Evolutionary conservation across 2,113 vertebrate species (phyloP).

Genomic region (Rhinopomastus cyanomelas): DNA sequence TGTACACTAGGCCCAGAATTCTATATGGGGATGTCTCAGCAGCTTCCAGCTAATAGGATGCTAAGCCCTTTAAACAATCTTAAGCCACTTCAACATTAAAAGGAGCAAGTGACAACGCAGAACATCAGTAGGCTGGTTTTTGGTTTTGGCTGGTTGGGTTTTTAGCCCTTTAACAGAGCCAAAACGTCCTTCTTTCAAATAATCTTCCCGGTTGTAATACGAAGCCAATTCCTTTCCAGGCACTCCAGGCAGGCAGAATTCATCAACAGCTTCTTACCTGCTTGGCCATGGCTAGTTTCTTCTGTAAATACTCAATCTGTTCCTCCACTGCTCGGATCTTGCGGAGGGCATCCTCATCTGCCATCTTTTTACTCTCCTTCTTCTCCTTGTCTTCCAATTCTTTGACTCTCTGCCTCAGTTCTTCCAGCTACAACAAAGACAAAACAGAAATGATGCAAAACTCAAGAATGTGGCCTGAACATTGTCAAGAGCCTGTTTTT

Average conservation of each 20-base stretch:
- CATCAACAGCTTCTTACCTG: conserved; percentile 77
- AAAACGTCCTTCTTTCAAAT: background rate
- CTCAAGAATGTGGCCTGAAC: background rate
- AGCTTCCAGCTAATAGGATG: background rate
- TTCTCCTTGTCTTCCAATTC: conserved; percentile 95
- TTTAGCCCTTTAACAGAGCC: background rate
- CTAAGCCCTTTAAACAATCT: background rate
- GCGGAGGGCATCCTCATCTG: conserved; percentile 91
- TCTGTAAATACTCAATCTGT: conserved; percentile 95
- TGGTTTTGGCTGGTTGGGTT: background rate
- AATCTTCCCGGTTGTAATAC: background rate
- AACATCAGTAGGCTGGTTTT: background rate
- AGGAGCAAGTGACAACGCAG: background rate
- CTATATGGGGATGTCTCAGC: background rate
- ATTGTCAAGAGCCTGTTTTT: background rate
- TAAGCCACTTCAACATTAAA: background rate
- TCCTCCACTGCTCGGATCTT: conserved; percentile 95
- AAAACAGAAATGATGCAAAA: background rate
- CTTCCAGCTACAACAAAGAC: conserved; percentile 81
- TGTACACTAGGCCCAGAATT: background rate
- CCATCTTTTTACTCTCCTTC: conserved; percentile 97
- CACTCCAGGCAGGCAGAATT: background rate
- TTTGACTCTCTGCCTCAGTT: conserved; percentile 88
- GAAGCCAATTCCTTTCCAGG: background rate
- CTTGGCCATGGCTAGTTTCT: conserved; percentile 94